Percentiles rank a stretch among this genome's conserved stretches.
phyloP scores from a whole-genome alignment of 1,140 invertebrate species.

The Caenorhabditis inopinata region DNA sequence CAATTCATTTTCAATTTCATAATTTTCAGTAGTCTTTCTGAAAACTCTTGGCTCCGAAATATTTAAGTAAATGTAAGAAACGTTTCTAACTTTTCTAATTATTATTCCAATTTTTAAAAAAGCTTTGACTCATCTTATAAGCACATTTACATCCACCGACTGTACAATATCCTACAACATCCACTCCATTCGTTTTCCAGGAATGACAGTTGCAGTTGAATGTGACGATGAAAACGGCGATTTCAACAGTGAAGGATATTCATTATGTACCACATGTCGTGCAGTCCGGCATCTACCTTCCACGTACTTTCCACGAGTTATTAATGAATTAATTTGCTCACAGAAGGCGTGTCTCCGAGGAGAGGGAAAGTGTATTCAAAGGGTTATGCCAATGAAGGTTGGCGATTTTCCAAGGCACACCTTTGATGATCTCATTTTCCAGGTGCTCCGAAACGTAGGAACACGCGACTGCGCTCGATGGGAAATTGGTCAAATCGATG shows the following conservation, averaged over 20 bases:
- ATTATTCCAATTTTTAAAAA: no score
- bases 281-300: slow-evolving; percentile 47
- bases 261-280: slow-evolving; percentile 47
- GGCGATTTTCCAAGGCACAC: neutral
- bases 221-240: slow-evolving; percentile 31
- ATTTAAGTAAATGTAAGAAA: no score
- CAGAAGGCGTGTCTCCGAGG: slow-evolving; percentile 41
- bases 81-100: no score
- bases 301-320: slow-evolving; percentile 46
- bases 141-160: no score
- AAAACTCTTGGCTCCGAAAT: no score
- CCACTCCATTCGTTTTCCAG: neutral
- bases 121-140: no score
- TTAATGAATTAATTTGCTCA: slow-evolving; percentile 51
- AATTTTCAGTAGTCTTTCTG: no score
- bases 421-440: neutral
- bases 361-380: slow-evolving; percentile 47
- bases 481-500: slow-evolving; percentile 41
- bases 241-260: slow-evolving; percentile 33
- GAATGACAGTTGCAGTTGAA: slow-evolving; percentile 33
- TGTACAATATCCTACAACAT: no score
- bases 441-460: slow-evolving; percentile 46
- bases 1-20: no score
- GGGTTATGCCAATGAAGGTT: slow-evolving; percentile 49
- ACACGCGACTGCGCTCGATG: slow-evolving; percentile 42